Conservation (phyloP, 2,888 invertebrate genomes). For the Antheraea yamamai region DNA sequence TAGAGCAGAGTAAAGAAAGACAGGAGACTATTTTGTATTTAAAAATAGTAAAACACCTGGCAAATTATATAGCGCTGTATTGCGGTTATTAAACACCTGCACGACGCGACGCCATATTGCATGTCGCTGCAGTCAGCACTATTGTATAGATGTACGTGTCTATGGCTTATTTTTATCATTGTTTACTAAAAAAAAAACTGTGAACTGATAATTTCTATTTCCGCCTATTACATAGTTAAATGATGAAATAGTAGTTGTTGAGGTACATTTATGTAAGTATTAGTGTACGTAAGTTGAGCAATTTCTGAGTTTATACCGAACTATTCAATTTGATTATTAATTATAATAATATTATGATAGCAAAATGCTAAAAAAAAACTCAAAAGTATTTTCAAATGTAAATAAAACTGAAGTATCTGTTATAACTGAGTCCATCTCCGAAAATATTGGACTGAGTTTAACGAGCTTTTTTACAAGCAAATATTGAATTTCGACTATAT, state of each 20-base stretch:
- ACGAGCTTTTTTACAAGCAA: no score
- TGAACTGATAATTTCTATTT: not conserved
- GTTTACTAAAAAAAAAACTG: not conserved
- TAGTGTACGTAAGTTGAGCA: not conserved
- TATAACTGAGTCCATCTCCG: no score
- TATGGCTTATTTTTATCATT: not conserved
- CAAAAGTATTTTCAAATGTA: no score
- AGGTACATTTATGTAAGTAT: not conserved
- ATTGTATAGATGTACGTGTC: not conserved
- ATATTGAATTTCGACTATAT: no score
- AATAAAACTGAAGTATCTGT: no score
- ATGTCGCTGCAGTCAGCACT: conserved; percentile 2
- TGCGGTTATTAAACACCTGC: conserved; percentile 2
- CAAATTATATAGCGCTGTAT: not conserved
- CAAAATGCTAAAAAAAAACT: not conserved
- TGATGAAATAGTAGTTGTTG: not conserved
- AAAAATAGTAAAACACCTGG: conserved; percentile 4
- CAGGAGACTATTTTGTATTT: not conserved
- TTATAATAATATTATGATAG: not conserved
- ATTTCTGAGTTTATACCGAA: not conserved
- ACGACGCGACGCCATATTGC: not conserved
- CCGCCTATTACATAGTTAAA: not conserved
- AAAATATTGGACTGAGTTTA: no score
- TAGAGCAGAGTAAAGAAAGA: not conserved
- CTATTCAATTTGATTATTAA: no score